Percentiles rank a stretch among this genome's conserved stretches.
phyloP scores from a whole-genome alignment of 2,797 vertebrate species.

The Alcedo quadribrachys region DNA sequence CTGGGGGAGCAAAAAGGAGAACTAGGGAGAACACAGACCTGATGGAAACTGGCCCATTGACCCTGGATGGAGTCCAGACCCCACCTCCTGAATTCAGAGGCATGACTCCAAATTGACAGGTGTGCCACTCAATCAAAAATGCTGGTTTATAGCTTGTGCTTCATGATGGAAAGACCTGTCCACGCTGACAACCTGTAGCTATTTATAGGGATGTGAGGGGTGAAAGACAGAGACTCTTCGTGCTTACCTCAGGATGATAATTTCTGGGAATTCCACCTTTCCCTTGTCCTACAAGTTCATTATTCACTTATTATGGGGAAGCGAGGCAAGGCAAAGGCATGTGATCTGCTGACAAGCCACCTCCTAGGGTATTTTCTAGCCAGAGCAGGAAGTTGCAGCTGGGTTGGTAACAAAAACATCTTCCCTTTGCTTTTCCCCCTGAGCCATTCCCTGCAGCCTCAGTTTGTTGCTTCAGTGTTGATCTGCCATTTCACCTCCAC shows the following conservation, averaged over 20 bases:
- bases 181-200: neutral
- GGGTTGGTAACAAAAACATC: constrained; percentile 4
- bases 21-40: accelerated
- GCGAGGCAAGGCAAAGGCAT: neutral
- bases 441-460: neutral
- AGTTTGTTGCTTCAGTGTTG: neutral
- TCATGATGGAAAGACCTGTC: neutral
- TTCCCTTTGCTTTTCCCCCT: neutral
- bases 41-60: neutral
- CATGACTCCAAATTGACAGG: accelerated
- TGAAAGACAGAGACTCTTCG: constrained; percentile 33
- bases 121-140: neutral
- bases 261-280: constrained; percentile 57
- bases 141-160: neutral
- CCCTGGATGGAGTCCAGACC: neutral
- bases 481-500: constrained; percentile 13
- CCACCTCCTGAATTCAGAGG: neutral
- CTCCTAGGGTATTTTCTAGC: constrained; percentile 60
- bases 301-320: constrained; percentile 14
- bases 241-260: neutral
- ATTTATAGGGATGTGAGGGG: neutral
- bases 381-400: constrained; percentile 52
- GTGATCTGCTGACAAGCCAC: neutral
- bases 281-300: neutral
- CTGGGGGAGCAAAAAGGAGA: neutral